Evolutionary conservation across 2,113 vertebrate species (phyloP).

Genomic region (Tapirus terrestris): DNA sequence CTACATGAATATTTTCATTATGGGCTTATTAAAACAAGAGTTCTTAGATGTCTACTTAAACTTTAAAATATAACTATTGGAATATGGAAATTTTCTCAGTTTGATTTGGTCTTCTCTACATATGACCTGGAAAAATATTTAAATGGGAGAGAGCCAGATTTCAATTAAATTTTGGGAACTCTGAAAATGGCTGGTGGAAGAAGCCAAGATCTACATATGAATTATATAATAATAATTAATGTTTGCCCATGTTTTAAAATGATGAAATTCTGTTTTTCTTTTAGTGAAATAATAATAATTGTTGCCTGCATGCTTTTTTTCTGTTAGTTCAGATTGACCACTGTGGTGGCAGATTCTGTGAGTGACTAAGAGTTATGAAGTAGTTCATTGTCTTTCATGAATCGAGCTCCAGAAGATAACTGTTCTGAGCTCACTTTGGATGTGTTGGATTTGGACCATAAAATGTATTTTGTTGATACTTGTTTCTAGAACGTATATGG

Average conservation of each 20-base stretch:
- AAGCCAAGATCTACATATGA: not conserved
- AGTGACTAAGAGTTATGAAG: not conserved
- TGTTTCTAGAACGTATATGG: conserved; percentile 86
- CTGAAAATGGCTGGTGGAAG: not conserved
- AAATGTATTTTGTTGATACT: not conserved
- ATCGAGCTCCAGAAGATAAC: not conserved
- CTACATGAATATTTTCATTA: not conserved
- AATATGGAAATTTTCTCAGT: not conserved
- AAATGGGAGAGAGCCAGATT: not conserved
- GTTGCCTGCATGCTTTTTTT: not conserved
- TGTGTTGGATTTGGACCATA: not conserved
- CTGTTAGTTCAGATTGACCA: not conserved
- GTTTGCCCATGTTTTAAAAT: not conserved
- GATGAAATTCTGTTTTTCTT: not conserved
- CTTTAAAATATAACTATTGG: conserved; percentile 30
- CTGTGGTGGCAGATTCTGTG: not conserved
- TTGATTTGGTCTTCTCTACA: not conserved
- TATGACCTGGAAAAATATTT: not conserved
- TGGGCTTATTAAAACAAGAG: not conserved
- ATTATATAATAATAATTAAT: not conserved
- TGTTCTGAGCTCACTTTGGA: not conserved
- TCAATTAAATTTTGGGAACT: not conserved
- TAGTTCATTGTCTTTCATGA: not conserved
- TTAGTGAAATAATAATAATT: not conserved
- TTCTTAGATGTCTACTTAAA: not conserved